Evolutionary conservation across 1,140 invertebrate species (phyloP), one percentile per base, ranked within the genome.

Genomic region (Nilaparvata lugens): DNA sequence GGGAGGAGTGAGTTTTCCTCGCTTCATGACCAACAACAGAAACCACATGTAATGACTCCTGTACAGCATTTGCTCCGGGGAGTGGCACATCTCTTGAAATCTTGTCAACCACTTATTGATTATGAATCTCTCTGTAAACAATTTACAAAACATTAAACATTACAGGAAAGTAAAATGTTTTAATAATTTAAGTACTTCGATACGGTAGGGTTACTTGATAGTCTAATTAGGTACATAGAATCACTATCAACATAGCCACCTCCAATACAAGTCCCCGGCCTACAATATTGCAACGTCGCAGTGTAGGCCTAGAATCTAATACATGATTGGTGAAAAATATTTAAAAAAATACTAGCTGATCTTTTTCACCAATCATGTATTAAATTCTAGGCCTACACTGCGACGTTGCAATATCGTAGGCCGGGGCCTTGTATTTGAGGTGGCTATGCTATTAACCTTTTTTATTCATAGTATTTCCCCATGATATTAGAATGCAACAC

Each of bases 31-130:
- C 5, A 74, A 56, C 0, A 75, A 62, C 14, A 76, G 62, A 54
- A 74, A 72, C 72, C 73, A 74, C 70, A 74, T 76, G 56, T 76
- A 76, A 28, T 75, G 45, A 48, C 45, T 48, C 14, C 45, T 48
- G 45, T 48, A 48, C 6, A 48, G 45, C 21, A 48, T 19, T 23
- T 48, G 45, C 45, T 48, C 45, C 18, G 45, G 45, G 18, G 45
- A 19, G 45, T 48, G 45, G 14, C 21, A 19, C 45, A 48, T 48
- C 21, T 48, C 45, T 48, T 2, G 2, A 7, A 48, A 48, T 48
- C 45, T 48, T 9, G 2, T 18, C 5, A 48, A 23, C 45, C 45
- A 48, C 18, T 48, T 48, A 7, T 48, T 23, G 18, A 48, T 48
- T 48, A 19, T 16, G 2, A 16, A 1, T 48, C 45, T 18, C 16